Conservation (phyloP, 2,113 vertebrate genomes). For the Esox niger region DNA sequence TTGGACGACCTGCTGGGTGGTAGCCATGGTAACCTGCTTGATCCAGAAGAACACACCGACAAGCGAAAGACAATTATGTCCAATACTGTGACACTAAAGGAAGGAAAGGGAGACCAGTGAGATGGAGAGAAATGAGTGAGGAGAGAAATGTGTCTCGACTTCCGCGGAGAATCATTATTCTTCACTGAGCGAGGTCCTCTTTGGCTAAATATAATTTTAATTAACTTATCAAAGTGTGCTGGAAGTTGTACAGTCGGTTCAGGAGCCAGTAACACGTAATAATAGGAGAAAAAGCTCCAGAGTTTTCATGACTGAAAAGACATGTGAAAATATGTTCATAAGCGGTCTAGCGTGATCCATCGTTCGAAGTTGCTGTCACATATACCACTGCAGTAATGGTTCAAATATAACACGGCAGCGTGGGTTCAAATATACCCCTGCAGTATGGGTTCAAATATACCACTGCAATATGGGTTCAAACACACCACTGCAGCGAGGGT, state of each 20-base stretch:
- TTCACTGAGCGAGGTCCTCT: neutral
- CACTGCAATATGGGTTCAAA: too few relatives aligned
- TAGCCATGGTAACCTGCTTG: conserved; percentile 55
- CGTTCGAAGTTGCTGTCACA: too few relatives aligned
- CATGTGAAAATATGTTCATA: neutral
- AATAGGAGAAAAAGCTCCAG: neutral
- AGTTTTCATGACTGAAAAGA: neutral
- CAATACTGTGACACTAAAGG: too few relatives aligned
- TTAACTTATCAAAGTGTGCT: neutral
- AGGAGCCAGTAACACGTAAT: neutral
- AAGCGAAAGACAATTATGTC: conserved; percentile 21
- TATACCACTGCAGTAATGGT: too few relatives aligned
- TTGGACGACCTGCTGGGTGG: conserved; percentile 38
- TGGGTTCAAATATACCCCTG: too few relatives aligned
- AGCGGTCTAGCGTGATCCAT: too few relatives aligned
- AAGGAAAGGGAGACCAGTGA: too few relatives aligned
- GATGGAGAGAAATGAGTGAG: too few relatives aligned
- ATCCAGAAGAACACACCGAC: conserved; percentile 31
- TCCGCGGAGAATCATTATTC: neutral
- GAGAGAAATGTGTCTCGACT: neutral
- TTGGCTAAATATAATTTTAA: neutral
- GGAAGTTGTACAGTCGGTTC: neutral
- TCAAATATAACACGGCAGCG: too few relatives aligned
- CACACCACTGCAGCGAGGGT: too few relatives aligned
- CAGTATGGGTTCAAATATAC: too few relatives aligned